Evolutionary conservation across 2,888 invertebrate genomes (phyloP).

Genomic region (Ophion ventricosus): DNA sequence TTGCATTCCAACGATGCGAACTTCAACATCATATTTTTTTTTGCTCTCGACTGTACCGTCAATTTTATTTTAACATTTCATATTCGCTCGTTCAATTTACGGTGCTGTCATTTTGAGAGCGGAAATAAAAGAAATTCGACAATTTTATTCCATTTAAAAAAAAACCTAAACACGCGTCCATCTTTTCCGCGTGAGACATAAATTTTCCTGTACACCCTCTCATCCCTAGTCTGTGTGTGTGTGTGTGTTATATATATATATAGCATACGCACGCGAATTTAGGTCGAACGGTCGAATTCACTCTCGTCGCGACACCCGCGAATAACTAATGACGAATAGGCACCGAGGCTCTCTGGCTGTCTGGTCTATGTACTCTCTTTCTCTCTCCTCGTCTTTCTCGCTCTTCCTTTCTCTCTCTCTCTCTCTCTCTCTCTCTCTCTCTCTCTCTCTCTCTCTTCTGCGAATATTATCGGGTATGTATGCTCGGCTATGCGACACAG

Average conservation of each 20-base stretch:
- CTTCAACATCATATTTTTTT: too few species aligned
- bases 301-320: slow-evolving; percentile 66
- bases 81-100: slow-evolving; percentile 2
- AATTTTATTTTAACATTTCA: not conserved
- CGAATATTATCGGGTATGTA: slow-evolving; percentile 31
- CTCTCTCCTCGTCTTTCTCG: slow-evolving; percentile 12
- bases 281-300: slow-evolving; percentile 65
- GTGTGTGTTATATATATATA: not conserved
- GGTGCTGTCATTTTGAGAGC: not conserved
- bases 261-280: slow-evolving; percentile 49
- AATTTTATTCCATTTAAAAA: slow-evolving; percentile 19
- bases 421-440: slow-evolving; percentile 17
- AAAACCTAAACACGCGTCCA: slow-evolving; percentile 24
- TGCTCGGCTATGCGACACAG: slow-evolving; percentile 7
- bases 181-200: slow-evolving; percentile 14
- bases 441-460: slow-evolving; percentile 8
- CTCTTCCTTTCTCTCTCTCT: slow-evolving; percentile 3
- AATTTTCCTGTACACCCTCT: slow-evolving; percentile 36
- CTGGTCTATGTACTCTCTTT: slow-evolving; percentile 43
- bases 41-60: not conserved
- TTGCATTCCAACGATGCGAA: too few species aligned
- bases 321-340: slow-evolving; percentile 68
- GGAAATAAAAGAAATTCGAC: not conserved
- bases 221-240: not conserved
- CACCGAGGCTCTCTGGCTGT: slow-evolving; percentile 50